Conservation (phyloP, 2,797 vertebrate species). For the Trachurus trachurus region DNA sequence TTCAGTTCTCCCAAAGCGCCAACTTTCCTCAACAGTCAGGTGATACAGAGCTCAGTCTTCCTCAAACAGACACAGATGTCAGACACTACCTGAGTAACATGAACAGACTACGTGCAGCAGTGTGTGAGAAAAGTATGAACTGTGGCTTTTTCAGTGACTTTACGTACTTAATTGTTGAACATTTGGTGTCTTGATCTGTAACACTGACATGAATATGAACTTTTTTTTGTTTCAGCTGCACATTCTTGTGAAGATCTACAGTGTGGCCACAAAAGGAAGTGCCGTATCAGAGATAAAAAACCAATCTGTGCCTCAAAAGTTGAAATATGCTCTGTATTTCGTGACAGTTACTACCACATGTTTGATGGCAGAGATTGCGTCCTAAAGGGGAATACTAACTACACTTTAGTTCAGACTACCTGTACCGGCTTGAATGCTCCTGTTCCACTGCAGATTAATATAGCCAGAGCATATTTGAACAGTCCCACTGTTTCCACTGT, state of each 20-base stretch:
- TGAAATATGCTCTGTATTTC: slow-evolving; percentile 50
- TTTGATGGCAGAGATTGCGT: slow-evolving; percentile 54
- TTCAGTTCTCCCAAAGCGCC: slow-evolving; percentile 2
- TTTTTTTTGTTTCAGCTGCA: background rate
- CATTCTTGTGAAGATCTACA: slow-evolving; percentile 33
- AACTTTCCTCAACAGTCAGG: slow-evolving; percentile 1
- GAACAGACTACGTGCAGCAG: slow-evolving; percentile 26
- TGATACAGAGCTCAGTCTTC: background rate
- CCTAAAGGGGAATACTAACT: slow-evolving; percentile 47
- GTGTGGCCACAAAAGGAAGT: slow-evolving; percentile 41
- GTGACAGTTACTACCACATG: slow-evolving; percentile 37
- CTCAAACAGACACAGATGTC: slow-evolving; percentile 7
- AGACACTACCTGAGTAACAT: slow-evolving; percentile 40
- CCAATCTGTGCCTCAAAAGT: slow-evolving; percentile 27
- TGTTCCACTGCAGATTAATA: slow-evolving; percentile 45
- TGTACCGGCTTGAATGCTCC: slow-evolving; percentile 38
- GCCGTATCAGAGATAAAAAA: slow-evolving; percentile 36
- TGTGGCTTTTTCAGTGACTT: background rate
- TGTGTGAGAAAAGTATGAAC: slow-evolving; percentile 34
- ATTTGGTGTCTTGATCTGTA: background rate
- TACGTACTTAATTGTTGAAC: background rate
- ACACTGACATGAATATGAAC: background rate
- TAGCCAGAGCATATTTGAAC: slow-evolving; percentile 51
- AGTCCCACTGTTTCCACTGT: slow-evolving; percentile 25
- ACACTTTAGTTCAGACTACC: slow-evolving; percentile 50